Conservation (phyloP, 2,797 vertebrate genomes). For the Spinus pinus region DNA sequence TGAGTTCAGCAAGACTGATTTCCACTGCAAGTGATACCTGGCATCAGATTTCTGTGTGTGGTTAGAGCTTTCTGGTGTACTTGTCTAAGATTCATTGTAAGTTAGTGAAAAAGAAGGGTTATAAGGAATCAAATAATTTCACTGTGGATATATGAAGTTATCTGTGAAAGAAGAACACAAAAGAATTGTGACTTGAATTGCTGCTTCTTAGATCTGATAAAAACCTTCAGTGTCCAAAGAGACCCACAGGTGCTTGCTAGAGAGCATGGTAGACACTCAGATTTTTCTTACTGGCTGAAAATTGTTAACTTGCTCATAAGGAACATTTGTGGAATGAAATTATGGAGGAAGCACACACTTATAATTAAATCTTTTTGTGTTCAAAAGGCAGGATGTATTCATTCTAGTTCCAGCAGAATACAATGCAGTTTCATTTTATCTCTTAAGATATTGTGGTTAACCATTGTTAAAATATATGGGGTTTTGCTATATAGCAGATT, state of each 20-base stretch:
- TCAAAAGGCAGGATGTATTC: not conserved
- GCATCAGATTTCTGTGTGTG: not conserved
- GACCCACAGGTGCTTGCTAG: not conserved
- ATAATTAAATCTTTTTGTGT: not conserved
- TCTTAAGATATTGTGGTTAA: not conserved
- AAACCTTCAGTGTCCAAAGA: not conserved
- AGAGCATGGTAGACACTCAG: not conserved
- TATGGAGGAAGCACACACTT: not conserved
- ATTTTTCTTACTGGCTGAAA: not conserved
- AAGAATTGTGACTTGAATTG: not conserved
- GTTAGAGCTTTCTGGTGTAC: not conserved
- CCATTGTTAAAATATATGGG: not conserved
- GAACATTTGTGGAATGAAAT: not conserved
- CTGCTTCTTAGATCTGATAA: not conserved
- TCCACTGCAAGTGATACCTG: not conserved
- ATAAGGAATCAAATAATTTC: not conserved
- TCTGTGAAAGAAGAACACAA: not conserved
- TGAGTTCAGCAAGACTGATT: not conserved
- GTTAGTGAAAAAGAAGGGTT: not conserved
- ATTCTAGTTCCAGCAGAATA: not conserved
- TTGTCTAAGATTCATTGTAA: not conserved
- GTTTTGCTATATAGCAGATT: not conserved
- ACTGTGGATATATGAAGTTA: not conserved
- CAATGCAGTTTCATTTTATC: not conserved
- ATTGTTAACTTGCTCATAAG: not conserved